phyloP scores from a whole-genome alignment of 2,888 invertebrate species.

The Serripes groenlandicus region DNA sequence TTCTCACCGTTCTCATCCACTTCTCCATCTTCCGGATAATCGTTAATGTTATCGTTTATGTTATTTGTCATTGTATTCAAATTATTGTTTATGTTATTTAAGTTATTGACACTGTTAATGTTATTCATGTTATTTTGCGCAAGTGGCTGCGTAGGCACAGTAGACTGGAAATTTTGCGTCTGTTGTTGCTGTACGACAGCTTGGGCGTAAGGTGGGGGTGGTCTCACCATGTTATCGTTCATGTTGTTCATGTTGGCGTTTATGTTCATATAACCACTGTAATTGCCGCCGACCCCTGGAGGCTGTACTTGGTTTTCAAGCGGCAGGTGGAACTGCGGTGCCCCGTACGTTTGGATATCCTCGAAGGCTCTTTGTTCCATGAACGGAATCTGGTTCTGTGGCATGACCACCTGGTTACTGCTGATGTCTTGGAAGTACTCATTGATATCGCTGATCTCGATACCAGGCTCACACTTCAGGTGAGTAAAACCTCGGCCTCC shows the following conservation, averaged over 20 bases:
- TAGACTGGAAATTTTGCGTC: constrained; percentile 66
- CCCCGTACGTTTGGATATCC: constrained; percentile 70
- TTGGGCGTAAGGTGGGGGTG: constrained; percentile 83
- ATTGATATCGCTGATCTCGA: constrained; percentile 72
- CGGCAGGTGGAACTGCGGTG: constrained; percentile 61
- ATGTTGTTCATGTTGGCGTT: constrained; percentile 48
- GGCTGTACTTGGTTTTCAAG: constrained; percentile 67
- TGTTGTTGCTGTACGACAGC: constrained; percentile 69
- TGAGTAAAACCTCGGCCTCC: constrained; percentile 71
- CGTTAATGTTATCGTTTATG: constrained; percentile 56
- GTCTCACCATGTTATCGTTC: constrained; percentile 67
- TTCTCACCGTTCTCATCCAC: constrained; percentile 80
- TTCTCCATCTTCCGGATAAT: constrained; percentile 67
- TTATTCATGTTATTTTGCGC: constrained; percentile 62
- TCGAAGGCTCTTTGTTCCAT: constrained; percentile 77
- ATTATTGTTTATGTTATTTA: constrained; percentile 70
- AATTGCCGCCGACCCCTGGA: constrained; percentile 60
- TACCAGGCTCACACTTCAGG: constrained; percentile 73
- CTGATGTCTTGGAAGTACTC: constrained; percentile 78
- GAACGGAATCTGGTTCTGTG: constrained; percentile 80
- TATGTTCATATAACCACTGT: constrained; percentile 55
- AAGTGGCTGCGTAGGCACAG: constrained; percentile 65
- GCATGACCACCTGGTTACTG: constrained; percentile 82
- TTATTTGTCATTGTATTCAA: constrained; percentile 65
- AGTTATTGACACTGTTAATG: constrained; percentile 68